Base-by-base conservation (phyloP, 1,140 invertebrate species). In the Philopotamus ludificatus region DNA sequence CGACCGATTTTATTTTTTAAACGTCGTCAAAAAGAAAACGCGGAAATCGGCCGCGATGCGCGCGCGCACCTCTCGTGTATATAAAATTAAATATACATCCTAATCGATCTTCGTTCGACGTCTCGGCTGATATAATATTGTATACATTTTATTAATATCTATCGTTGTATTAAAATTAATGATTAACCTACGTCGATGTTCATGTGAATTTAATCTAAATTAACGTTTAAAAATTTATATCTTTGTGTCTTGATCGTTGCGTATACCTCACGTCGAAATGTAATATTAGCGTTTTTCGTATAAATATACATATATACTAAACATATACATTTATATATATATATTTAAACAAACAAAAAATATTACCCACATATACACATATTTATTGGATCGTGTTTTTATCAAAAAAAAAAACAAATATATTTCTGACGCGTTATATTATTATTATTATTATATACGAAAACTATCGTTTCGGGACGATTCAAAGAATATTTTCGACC, bases 221-320 rank as follows among this genome's bases (percentile, higher is more conserved):
- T 72, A 75, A 74, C 74, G 74, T 39, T 20, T 42, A 58, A 58
- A 50, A 60, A 26, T 47, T 57, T 57, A 64, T 77, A 68, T 79
- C 72, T 78, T 74, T 77, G 78, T 79, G 76, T 79, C 77, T 79
- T 78, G 73, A 73, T 73, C 73, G 77, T 77, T 70, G 72, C 73
- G 71, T 77, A 77, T 77, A 77, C 75, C 77, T 77, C 76, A 77
- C 72, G 59, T 70, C 57, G 65, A 47, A 60, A 60, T 60, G 41
- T 60, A 22, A 60, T 28, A 60, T 60, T 60, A 60, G 57, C 57
- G 26, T 60, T 60, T 54, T 60, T 60, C 28, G 57, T 60, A 60
- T 60, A 60, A 47, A 67, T 72, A 66, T 72, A 63, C 70, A 63
- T 59, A 71, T 65, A 67, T 71, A 70, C n/a, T n/a, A n/a, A n/a